phyloP scores from a whole-genome alignment of 1,140 invertebrate genomes.

The Bradysia coprophila region DNA sequence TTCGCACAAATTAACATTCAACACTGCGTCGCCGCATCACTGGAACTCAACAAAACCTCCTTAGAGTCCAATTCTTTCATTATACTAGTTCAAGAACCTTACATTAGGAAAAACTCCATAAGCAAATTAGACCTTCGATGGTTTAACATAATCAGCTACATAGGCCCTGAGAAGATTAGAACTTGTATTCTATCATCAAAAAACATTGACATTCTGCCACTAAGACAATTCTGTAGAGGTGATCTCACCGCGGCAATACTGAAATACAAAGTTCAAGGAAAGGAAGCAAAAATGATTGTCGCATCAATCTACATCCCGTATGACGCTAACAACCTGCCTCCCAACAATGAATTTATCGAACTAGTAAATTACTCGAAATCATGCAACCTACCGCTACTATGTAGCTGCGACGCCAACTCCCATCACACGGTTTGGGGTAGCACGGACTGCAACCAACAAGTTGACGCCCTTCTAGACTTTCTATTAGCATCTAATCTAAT shows the following conservation, averaged over 20 bases:
- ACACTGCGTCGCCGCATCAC: too few relatives aligned
- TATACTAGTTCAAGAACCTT: neutral
- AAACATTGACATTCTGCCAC: neutral
- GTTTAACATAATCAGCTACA: neutral
- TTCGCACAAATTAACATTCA: too few relatives aligned
- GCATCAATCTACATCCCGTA: neutral
- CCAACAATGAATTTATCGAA: too few relatives aligned
- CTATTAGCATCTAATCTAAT: neutral
- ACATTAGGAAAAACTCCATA: neutral
- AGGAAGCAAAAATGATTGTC: neutral
- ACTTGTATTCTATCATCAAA: neutral
- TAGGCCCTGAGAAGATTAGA: neutral
- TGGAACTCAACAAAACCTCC: too few relatives aligned
- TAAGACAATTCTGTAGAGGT: neutral
- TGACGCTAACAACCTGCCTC: too few relatives aligned
- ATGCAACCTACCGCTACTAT: too few relatives aligned
- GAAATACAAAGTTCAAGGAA: too few relatives aligned
- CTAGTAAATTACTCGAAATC: too few relatives aligned
- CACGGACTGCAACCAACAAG: neutral
- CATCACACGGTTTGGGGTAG: slow-evolving; percentile 3
- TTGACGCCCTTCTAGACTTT: slow-evolving; percentile 2
- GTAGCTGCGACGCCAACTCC: neutral
- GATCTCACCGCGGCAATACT: neutral
- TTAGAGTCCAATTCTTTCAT: too few relatives aligned
- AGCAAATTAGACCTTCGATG: neutral